Conservation (phyloP, 1,140 invertebrate species). For the Melitaea cinxia region DNA sequence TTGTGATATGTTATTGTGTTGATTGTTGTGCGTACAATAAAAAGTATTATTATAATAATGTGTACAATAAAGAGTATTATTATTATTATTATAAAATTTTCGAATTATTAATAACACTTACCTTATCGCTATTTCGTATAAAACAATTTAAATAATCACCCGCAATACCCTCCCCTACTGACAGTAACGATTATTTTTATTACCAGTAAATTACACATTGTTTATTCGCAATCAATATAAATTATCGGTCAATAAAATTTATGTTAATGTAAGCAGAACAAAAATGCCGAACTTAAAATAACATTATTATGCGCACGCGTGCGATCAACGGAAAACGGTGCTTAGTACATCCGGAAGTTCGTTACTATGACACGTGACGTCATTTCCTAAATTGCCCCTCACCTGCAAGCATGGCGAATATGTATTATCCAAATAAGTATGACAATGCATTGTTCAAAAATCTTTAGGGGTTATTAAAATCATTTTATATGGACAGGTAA, state of each 20-base stretch:
- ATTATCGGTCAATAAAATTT: constrained; percentile 11
- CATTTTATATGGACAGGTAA: background rate
- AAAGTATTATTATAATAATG: no score
- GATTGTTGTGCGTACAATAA: no score
- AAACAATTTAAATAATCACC: background rate
- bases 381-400: constrained; percentile 36
- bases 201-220: constrained; percentile 13
- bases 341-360: constrained; percentile 37
- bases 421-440: background rate
- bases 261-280: constrained; percentile 10
- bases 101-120: no score
- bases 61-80: no score
- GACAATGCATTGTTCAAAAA: background rate
- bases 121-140: background rate
- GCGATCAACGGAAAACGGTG: constrained; percentile 50
- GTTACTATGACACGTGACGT: constrained; percentile 36
- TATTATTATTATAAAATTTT: no score
- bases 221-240: constrained; percentile 7
- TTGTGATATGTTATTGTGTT: no score
- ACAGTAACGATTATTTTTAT: background rate
- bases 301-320: constrained; percentile 39
- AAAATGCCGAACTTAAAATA: background rate
- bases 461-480: background rate
- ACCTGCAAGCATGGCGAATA: background rate
- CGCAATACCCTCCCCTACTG: background rate